phyloP scores from a whole-genome alignment of 2,888 invertebrate species.

The Drosophila acutilabella region DNA sequence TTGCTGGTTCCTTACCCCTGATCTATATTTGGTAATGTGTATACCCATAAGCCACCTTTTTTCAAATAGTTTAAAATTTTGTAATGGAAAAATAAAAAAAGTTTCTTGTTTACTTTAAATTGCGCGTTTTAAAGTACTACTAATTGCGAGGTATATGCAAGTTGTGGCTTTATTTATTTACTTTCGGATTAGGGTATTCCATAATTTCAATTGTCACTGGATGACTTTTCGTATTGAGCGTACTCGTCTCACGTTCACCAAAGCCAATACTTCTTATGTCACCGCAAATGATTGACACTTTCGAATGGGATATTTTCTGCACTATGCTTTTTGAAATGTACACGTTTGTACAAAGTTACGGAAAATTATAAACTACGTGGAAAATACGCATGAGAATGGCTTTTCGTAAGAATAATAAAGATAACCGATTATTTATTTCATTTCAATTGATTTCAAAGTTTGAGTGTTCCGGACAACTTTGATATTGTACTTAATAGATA shows the following conservation, averaged over 20 bases:
- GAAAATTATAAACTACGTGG: constrained; percentile 58
- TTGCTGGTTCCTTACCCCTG: constrained; percentile 11
- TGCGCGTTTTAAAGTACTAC: not conserved
- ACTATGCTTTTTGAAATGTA: constrained; percentile 32
- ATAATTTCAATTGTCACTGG: constrained; percentile 69
- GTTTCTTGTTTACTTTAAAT: not conserved
- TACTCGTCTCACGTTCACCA: constrained; percentile 45
- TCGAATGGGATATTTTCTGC: constrained; percentile 68
- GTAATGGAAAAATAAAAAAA: no score
- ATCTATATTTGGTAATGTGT: constrained; percentile 28
- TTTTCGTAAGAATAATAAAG: constrained; percentile 12
- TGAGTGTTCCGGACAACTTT: no score
- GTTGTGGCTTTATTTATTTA: not conserved
- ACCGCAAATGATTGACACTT: constrained; percentile 71
- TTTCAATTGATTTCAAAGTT: no score
- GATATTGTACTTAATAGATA: no score
- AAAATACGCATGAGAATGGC: constrained; percentile 56
- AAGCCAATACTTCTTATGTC: constrained; percentile 11
- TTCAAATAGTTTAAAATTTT: not conserved
- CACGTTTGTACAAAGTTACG: constrained; percentile 30
- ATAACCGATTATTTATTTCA: no score
- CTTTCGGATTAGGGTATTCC: constrained; percentile 11
- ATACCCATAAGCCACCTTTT: not conserved
- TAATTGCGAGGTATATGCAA: constrained; percentile 25
- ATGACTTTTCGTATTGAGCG: constrained; percentile 61